Conservation (phyloP, 2,888 invertebrate species). For the Calameuta pallipes region DNA sequence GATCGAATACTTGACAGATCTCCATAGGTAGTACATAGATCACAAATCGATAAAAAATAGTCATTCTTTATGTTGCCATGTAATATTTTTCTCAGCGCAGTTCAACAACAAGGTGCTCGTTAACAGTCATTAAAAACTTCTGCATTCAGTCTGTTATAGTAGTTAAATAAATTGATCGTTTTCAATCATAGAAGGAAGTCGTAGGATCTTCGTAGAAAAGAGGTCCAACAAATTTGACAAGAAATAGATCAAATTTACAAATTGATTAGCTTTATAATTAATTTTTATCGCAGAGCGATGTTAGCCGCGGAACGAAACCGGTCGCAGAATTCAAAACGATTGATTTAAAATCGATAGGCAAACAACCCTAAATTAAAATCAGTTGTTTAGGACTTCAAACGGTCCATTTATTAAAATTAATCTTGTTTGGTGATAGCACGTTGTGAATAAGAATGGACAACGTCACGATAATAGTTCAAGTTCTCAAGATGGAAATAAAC, state of each 20-base stretch:
- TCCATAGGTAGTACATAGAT: background rate
- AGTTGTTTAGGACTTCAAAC: background rate
- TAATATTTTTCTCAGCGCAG: background rate
- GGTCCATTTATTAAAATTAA: background rate
- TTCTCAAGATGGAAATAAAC: background rate
- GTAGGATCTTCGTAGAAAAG: background rate
- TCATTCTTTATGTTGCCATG: background rate
- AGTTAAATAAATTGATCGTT: background rate
- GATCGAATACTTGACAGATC: background rate
- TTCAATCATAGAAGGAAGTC: background rate
- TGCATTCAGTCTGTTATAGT: background rate
- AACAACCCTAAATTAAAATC: background rate
- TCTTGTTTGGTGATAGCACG: background rate
- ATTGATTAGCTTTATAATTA: background rate
- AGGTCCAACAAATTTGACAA: background rate
- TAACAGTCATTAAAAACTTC: background rate
- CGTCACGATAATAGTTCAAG: background rate
- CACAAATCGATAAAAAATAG: background rate
- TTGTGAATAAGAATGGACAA: background rate
- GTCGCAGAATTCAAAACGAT: background rate
- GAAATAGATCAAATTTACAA: background rate
- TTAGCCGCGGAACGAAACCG: background rate
- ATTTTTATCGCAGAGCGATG: background rate
- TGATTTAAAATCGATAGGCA: background rate
- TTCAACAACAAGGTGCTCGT: background rate